These are phyloP conservation scores for Stenodema calcarata DNA, from an alignment of 2,888 invertebrate genomes.

Conservation along the genomic window DNA sequence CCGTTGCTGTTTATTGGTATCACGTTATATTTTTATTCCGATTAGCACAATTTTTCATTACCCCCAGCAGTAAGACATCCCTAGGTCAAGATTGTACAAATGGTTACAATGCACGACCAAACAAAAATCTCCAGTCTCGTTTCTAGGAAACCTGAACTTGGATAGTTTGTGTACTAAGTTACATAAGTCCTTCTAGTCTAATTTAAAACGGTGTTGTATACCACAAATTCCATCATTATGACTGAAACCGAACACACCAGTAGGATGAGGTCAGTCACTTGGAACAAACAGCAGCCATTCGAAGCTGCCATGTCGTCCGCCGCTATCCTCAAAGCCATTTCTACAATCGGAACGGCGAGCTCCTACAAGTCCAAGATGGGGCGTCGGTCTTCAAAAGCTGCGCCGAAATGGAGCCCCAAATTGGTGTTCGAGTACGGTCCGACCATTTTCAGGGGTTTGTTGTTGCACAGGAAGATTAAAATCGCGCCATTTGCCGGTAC, in stretches of 20 bases:
- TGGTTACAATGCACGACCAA: too few species aligned
- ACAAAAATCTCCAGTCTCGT: too few species aligned
- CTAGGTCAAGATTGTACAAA: too few species aligned
- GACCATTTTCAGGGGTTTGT: neutral
- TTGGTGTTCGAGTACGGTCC: constrained; percentile 33
- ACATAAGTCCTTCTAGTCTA: too few species aligned
- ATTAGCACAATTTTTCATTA: too few species aligned
- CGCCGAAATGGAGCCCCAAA: neutral
- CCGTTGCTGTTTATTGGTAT: too few species aligned
- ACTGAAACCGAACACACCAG: neutral
- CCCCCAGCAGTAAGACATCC: too few species aligned
- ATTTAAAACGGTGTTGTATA: too few species aligned
- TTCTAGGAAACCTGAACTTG: too few species aligned
- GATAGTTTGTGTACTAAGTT: too few species aligned
- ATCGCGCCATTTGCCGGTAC: constrained; percentile 23
- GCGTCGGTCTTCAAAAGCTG: neutral
- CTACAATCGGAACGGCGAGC: neutral
- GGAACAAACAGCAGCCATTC: neutral
- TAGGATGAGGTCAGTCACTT: neutral
- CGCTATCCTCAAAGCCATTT: neutral
- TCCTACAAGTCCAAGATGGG: neutral
- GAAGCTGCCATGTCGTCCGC: neutral
- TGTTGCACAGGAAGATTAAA: constrained; percentile 24
- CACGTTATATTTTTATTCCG: too few species aligned
- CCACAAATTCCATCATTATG: neutral